phyloP scores from a whole-genome alignment of 2,888 invertebrate species.

The Sicus ferrugineus region DNA sequence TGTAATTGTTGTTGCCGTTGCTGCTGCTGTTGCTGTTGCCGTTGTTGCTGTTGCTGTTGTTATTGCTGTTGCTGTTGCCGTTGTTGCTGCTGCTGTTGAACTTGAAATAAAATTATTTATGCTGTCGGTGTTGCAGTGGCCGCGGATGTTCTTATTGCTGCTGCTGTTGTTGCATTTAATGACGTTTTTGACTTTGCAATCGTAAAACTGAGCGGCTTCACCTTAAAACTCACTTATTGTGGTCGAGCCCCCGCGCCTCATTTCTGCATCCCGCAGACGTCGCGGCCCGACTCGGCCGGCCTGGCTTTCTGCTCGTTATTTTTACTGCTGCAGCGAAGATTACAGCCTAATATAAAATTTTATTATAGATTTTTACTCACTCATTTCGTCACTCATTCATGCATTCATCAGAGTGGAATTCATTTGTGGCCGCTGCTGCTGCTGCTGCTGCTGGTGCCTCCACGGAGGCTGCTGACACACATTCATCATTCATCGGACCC shows the following conservation, averaged over 20 bases:
- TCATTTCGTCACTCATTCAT: slow-evolving; percentile 17
- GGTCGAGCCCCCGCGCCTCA: slow-evolving; percentile 17
- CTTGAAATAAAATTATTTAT: slow-evolving; percentile 24
- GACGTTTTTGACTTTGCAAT: slow-evolving; percentile 18
- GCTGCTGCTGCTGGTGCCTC: not conserved
- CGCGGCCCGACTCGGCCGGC: not conserved
- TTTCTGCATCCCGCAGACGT: not conserved
- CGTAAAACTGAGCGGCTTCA: slow-evolving; percentile 16
- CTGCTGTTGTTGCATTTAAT: slow-evolving; percentile 21
- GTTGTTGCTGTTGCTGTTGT: slow-evolving; percentile 15
- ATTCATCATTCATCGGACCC: slow-evolving; percentile 12
- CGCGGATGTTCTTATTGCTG: not conserved
- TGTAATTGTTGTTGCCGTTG: slow-evolving; percentile 13
- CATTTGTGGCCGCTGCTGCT: not conserved
- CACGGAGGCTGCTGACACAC: slow-evolving; percentile 1
- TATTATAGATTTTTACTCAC: slow-evolving; percentile 21
- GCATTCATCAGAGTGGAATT: slow-evolving; percentile 10
- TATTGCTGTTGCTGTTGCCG: slow-evolving; percentile 1
- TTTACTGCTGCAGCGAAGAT: slow-evolving; percentile 16
- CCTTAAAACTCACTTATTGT: slow-evolving; percentile 13
- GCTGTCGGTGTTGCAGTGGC: not conserved
- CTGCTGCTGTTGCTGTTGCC: slow-evolving; percentile 4
- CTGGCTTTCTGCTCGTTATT: slow-evolving; percentile 4
- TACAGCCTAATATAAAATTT: slow-evolving; percentile 26
- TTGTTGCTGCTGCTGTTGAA: slow-evolving; percentile 28